Evolutionary conservation across 2,113 vertebrate species (phyloP), one percentile per base, ranked within the genome.

Genomic region (Microcebus ravelobensis): DNA sequence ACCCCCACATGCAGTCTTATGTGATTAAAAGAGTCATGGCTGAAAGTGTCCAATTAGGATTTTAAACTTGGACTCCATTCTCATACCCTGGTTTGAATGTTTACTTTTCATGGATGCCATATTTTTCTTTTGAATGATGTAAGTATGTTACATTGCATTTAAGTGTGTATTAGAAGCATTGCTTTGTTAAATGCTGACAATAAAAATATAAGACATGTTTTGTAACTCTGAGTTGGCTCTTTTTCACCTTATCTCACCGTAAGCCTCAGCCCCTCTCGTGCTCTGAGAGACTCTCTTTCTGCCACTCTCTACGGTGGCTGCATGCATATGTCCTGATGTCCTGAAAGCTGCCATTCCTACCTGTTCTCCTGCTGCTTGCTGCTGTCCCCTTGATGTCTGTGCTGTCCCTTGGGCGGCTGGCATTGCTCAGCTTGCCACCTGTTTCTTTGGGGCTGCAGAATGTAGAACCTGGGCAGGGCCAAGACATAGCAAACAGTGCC

Each of bases 321-420:
- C 0, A 0, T 0, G 0, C 9, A 0, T 2, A 0, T 21, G 31
- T 68, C 18, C 23, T 57, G 1, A 23, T 9, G 15, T 4, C 31
- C 29, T 3, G 5, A 1, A 20, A n/a, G 13, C 45, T 14, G 17
- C 36, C 80, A 13, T 3, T 13, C 36, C 71, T 70, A 18, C 10
- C 80, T 52, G 2, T 27, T 3, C 13, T 31, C 6, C 1, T 2
- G 2, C 27, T 59, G 12, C 6, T 9, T 8, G 0, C 6, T 6
- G 0, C 67, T 81, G 34, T 36, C 59, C 25, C 5, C 20, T 21
- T 48, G 31, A 7, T 27, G 6, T n/a, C 3, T 34, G 6, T 42
- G 36, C 2, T 6, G 25, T n/a, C 4, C 48, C 31, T 27, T 1
- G 4, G 34, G 10, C 25, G 31, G 5, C 25, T 31, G 70, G 18